Evolutionary conservation across 2,888 invertebrate genomes (phyloP).

Genomic region (Hoplodrina blanda): DNA sequence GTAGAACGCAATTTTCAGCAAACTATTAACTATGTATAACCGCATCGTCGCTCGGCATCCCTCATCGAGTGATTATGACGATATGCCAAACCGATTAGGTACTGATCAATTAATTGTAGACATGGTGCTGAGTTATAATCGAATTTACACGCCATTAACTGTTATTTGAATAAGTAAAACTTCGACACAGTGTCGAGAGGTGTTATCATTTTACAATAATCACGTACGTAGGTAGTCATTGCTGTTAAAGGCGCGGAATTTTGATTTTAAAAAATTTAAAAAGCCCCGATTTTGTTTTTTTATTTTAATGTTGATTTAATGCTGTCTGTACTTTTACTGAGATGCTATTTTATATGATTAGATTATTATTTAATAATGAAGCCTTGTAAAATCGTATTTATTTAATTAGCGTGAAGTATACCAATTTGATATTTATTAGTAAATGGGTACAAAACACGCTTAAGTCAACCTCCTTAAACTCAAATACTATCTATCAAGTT

Average conservation of each 20-base stretch:
- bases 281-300: slow-evolving; percentile 2
- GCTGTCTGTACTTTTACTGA: slow-evolving; percentile 5
- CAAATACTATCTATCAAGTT: slow-evolving; percentile 52
- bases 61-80: slow-evolving; percentile 47
- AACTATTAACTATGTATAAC: slow-evolving; percentile 40
- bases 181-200: slow-evolving; percentile 28
- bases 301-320: slow-evolving; percentile 2
- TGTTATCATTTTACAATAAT: slow-evolving; percentile 38
- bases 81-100: slow-evolving; percentile 60
- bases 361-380: slow-evolving; percentile 28
- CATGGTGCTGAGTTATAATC: slow-evolving; percentile 48
- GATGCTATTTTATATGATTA: slow-evolving; percentile 15
- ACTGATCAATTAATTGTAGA: slow-evolving; percentile 60
- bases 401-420: slow-evolving; percentile 30
- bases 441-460: slow-evolving; percentile 29
- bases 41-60: slow-evolving; percentile 31
- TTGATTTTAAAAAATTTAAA: slow-evolving; percentile 34
- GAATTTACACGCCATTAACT: slow-evolving; percentile 53
- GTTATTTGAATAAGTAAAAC: slow-evolving; percentile 58
- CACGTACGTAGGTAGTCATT: no score
- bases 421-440: slow-evolving; percentile 12
- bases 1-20: slow-evolving; percentile 39
- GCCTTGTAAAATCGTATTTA: slow-evolving; percentile 14
- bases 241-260: slow-evolving; percentile 24
- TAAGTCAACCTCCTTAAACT: slow-evolving; percentile 18